phyloP scores from a whole-genome alignment of 2,888 invertebrate species.

The Drosophila hawaiiensis region DNA sequence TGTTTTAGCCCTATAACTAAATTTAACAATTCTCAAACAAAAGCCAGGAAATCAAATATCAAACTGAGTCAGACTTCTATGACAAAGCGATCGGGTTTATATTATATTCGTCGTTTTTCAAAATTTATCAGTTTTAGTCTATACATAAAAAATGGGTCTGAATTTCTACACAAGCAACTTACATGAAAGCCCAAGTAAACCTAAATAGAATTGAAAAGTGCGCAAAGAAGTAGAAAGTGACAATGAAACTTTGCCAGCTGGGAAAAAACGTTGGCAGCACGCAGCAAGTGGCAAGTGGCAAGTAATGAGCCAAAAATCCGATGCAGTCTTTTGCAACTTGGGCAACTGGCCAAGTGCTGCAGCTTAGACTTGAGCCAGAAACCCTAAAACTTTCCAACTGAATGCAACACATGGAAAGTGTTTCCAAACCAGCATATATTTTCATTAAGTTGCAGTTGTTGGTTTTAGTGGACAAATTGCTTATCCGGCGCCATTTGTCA shows the following conservation, averaged over 20 bases:
- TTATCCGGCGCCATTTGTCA: slow-evolving; percentile 48
- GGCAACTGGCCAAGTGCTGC: slow-evolving; percentile 38
- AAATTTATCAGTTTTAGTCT: not conserved
- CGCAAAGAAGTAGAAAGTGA: slow-evolving; percentile 28
- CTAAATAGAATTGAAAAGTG: not conserved
- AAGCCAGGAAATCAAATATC: slow-evolving; percentile 15
- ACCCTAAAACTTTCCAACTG: slow-evolving; percentile 39
- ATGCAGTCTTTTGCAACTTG: slow-evolving; percentile 10
- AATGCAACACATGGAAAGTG: slow-evolving; percentile 20
- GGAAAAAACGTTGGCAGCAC: slow-evolving; percentile 16
- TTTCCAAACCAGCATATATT: slow-evolving; percentile 5
- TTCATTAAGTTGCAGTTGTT: slow-evolving; percentile 10
- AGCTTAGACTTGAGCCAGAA: slow-evolving; percentile 47
- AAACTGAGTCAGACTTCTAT: slow-evolving; percentile 34
- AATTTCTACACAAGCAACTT: not conserved
- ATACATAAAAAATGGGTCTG: not conserved
- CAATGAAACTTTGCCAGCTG: slow-evolving; percentile 3
- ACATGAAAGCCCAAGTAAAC: not conserved
- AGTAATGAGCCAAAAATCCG: slow-evolving; percentile 27
- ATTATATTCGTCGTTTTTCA: not conserved
- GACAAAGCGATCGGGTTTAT: slow-evolving; percentile 2
- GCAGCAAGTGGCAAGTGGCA: slow-evolving; percentile 17
- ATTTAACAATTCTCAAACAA: slow-evolving; percentile 10
- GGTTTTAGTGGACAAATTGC: slow-evolving; percentile 25
- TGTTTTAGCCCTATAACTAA: slow-evolving; percentile 43